Base-by-base conservation (phyloP, 1,140 invertebrate genomes). In the Psix sp. region DNA sequence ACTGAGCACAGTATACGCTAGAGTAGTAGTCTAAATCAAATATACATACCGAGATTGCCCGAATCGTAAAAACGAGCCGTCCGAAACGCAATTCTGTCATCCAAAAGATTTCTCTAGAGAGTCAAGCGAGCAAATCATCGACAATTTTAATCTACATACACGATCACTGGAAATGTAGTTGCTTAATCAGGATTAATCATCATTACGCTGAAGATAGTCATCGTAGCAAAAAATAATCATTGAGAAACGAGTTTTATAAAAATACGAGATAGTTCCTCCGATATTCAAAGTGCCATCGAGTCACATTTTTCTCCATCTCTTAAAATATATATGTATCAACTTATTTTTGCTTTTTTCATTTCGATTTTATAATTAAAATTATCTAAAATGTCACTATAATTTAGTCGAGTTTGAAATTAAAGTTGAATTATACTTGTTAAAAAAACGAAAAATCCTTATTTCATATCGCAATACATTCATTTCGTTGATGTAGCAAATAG, bases 51-150 rank as follows among this genome's bases (percentile, higher is more conserved):
- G 39, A 59, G 33, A 59, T 26, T 45, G 14, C 14, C 39, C 4
- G 21, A 6, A 24, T 52, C 26, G 21, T 35, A 24, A 62, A 63
- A 63, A 54, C n/a, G 26, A 2, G 7, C 1, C 29, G 35, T 51
- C 26, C 29, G n/a, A 42, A 60, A 31, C 29, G 15, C 42, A 14
- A 26, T 13, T 14, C 10, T 15, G 39, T 39, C 42, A 59, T 59
- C 33, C 46, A 9, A 43, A n/a, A 54, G 66, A 70, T 60, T 60
- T 60, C 54, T 60, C 56, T 11, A 9, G 63, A 45, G 63, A 59
- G 29, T 4, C 16, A 7, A 14, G 11, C 7, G 16, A 26, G 10
- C 49, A 29, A 43, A 26, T 49, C 45, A 67, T 48, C 18, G 36
- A 26, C 14, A 43, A 42, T 13, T 67, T 43, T 40, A 20, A 67